Conservation (phyloP, 37 sponge, comb jelly and placozoan species). For the Geodia barretti region DNA sequence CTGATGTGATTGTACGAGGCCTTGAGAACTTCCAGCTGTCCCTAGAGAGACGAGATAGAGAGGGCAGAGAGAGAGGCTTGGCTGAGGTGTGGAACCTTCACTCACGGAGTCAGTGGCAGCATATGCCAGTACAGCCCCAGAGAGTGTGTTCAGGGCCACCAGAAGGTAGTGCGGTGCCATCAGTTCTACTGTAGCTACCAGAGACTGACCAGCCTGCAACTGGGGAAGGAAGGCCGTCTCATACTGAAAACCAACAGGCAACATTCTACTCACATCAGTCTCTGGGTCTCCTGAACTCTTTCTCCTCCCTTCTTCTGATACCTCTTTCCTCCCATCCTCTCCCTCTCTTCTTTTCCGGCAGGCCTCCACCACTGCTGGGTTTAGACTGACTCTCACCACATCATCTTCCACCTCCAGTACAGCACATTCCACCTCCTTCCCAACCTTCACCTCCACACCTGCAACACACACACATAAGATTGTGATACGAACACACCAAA, state of each 20-base stretch:
- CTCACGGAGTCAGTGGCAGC: constrained; percentile 57
- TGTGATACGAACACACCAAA: background rate
- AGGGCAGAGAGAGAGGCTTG: background rate
- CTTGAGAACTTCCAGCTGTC: constrained; percentile 42
- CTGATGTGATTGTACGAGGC: constrained; percentile 18
- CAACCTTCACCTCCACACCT: background rate
- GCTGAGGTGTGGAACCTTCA: background rate
- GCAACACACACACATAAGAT: background rate
- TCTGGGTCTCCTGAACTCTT: background rate
- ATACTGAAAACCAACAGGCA: no score
- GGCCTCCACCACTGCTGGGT: constrained; percentile 11
- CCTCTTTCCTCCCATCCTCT: background rate
- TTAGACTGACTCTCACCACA: constrained; percentile 24
- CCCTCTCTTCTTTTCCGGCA: background rate
- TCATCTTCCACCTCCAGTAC: constrained; percentile 27
- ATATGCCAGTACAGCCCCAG: constrained; percentile 40
- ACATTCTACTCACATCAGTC: no score
- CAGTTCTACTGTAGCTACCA: constrained; percentile 39
- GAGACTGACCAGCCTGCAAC: constrained; percentile 2
- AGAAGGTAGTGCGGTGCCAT: constrained; percentile 40
- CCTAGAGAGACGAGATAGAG: constrained; percentile 20
- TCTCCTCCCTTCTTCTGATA: background rate
- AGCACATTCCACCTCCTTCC: background rate
- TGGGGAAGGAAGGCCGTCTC: background rate
- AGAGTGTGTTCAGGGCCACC: constrained; percentile 12